Percentiles rank a stretch among this genome's conserved stretches.
These are phyloP conservation scores for Plemyria rubiginata DNA, from an alignment of 2,888 invertebrate species.

Conservation along the genomic window DNA sequence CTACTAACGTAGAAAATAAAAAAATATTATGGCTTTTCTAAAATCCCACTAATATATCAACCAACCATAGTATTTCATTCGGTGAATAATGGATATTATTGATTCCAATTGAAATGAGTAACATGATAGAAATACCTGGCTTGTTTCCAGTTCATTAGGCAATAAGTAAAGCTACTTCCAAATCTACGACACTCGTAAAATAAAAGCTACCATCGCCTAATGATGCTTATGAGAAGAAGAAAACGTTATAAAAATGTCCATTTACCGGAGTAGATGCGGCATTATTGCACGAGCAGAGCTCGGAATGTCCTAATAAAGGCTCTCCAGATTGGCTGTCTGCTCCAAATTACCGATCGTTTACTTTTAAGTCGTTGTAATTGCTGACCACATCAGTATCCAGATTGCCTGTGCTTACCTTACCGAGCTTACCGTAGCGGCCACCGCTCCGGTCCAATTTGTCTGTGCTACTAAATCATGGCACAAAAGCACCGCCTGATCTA, in stretches of 20 bases:
- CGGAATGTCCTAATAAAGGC: slow-evolving; percentile 54
- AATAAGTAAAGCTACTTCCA: slow-evolving; percentile 29
- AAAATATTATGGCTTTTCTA: not conserved
- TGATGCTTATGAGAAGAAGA: slow-evolving; percentile 27
- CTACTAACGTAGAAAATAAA: not conserved
- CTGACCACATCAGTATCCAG: slow-evolving; percentile 69
- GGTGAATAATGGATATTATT: not conserved
- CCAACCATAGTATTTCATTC: not conserved
- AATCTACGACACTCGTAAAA: slow-evolving; percentile 30
- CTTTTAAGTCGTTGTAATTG: slow-evolving; percentile 77
- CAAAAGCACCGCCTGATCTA: slow-evolving; percentile 81
- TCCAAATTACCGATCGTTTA: slow-evolving; percentile 76
- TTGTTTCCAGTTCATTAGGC: slow-evolving; percentile 27
- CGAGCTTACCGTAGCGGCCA: slow-evolving; percentile 20
- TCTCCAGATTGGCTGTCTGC: slow-evolving; percentile 61
- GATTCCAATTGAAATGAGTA: slow-evolving; percentile 10
- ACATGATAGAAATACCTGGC: slow-evolving; percentile 20
- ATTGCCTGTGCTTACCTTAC: slow-evolving; percentile 54
- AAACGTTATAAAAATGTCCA: slow-evolving; percentile 34
- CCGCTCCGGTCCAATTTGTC: slow-evolving; percentile 74
- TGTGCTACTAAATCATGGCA: slow-evolving; percentile 80
- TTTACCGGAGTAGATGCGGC: slow-evolving; percentile 31
- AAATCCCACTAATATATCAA: not conserved
- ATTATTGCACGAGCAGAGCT: slow-evolving; percentile 40
- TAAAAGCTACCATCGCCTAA: slow-evolving; percentile 22